Evolutionary conservation across 2,113 vertebrate genomes (phyloP), one percentile per base, ranked within the genome.

Genomic region (Ellobius talpinus): DNA sequence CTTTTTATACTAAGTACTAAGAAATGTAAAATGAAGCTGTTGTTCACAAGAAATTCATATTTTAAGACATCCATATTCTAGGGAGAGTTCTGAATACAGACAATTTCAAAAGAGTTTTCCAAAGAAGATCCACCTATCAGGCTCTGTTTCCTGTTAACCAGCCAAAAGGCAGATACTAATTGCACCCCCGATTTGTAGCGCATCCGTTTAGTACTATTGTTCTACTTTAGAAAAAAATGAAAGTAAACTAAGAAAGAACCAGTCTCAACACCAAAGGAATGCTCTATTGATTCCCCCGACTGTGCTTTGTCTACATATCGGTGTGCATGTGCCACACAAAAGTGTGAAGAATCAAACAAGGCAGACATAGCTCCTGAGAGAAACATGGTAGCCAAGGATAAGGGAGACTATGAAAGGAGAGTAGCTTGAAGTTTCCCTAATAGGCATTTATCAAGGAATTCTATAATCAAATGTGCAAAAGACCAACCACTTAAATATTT

Each of bases 281-380:
- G 99, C 99, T 98, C 97, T 99, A 99, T 99, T 99, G 99, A 99
- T 99, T 98, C 96, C 39, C 97, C 97, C 98, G 99, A 99, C 99
- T 99, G 98, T 98, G 98, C 98, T 99, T 99, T 99, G 98, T 98
- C 98, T 98, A 98, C 98, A 98, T 98, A 99, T 99, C 99, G 99
- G 99, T 99, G 98, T 84, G 96, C 97, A 98, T 98, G 97, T 97
- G 97, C 96, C 97, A 98, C 97, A 97, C 97, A 98, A 98, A 98
- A 98, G 98, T 98, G 98, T 99, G 99, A 98, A 98, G 98, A 99
- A 99, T 99, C 98, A 99, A 99, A 98, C 96, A 92, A 96, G 98
- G 98, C 98, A 98, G 93, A 77, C 92, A 98, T 97, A 98, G 99
- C 99, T 99, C 99, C 98, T 94, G 82, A 96, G 98, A 98, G 98